Evolutionary conservation across 2,888 invertebrate species (phyloP).

Genomic region (Brassicogethes aeneus): DNA sequence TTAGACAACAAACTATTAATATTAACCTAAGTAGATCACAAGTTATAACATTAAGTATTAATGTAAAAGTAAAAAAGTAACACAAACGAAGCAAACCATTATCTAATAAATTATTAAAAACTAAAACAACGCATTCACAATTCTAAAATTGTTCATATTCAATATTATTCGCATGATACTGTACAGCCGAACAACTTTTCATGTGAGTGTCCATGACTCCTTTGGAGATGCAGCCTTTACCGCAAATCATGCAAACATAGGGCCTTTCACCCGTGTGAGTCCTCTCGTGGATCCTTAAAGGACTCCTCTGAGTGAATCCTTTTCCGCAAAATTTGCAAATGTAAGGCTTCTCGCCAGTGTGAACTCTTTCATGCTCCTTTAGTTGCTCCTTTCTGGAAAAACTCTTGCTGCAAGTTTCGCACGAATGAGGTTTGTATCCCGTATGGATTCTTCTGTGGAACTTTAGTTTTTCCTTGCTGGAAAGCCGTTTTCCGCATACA

Average conservation of each 20-base stretch:
- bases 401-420: constrained; percentile 41
- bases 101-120: no score
- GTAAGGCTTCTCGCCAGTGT: constrained; percentile 40
- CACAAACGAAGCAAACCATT: no score
- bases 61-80: no score
- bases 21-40: no score
- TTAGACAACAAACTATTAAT: no score
- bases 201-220: constrained; percentile 34
- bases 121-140: no score
- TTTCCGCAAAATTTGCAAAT: constrained; percentile 33
- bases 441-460: constrained; percentile 36
- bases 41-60: no score
- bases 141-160: no score
- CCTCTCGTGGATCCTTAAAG: constrained; percentile 51
- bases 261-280: constrained; percentile 54
- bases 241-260: constrained; percentile 40
- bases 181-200: constrained; percentile 24
- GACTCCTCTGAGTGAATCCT: constrained; percentile 46
- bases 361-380: constrained; percentile 28
- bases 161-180: background rate
- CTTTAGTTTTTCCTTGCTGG: constrained; percentile 35
- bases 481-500: constrained; percentile 34
- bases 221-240: constrained; percentile 34
- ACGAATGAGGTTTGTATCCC: constrained; percentile 42
- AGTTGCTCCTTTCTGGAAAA: constrained; percentile 42